Base-by-base conservation (phyloP, 2,113 vertebrate species). In the Litocranius walleri region DNA sequence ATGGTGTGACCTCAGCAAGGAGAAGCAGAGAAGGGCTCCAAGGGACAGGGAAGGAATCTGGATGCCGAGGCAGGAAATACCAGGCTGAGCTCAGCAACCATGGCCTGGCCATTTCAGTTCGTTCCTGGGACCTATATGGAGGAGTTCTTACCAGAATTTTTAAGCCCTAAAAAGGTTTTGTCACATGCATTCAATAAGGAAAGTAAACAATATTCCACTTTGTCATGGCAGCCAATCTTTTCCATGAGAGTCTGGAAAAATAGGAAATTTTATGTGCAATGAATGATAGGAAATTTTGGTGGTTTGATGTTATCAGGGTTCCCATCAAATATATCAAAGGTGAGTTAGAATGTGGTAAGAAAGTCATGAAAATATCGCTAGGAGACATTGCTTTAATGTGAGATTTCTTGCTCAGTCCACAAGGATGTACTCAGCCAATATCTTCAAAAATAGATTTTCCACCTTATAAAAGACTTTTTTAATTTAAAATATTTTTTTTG, bases 371-470 rank as follows among this genome's bases (percentile, higher is more conserved):
- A 62, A 56, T 50, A 71, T 93, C 62, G 4, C 19, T 21, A 45
- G 30, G 17, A 62, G 45, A 21, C 36, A 33, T 9, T 25, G 13
- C 19, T 56, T 80, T 64, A 54, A 27, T n/a, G 86, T 4, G 10
- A 30, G 3, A 40, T 92, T 90, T 94, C 48, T 64, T 59, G 40
- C 33, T n/a, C 36, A n/a, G 16, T 48, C 40, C 86, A 13, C 59
- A 96, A 97, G 74, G 50, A 50, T 33, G 29, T 1, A 77, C 5
- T n/a, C 21, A 90, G 7, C 27, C 30, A 67, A 2, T 56, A 78
- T 92, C 92, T 94, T 57, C 14, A 91, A 77, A 92, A 96, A 80
- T 81, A 80, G 93, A 92, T n/a, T 33, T 84, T 40, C 29, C 3
- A 90, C 17, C 27, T 84, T 48, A 85, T 36, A 67, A 62, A 83